These are phyloP conservation scores for Choreutis nemorana DNA, from an alignment of 2,888 invertebrate genomes.

Conservation along the genomic window DNA sequence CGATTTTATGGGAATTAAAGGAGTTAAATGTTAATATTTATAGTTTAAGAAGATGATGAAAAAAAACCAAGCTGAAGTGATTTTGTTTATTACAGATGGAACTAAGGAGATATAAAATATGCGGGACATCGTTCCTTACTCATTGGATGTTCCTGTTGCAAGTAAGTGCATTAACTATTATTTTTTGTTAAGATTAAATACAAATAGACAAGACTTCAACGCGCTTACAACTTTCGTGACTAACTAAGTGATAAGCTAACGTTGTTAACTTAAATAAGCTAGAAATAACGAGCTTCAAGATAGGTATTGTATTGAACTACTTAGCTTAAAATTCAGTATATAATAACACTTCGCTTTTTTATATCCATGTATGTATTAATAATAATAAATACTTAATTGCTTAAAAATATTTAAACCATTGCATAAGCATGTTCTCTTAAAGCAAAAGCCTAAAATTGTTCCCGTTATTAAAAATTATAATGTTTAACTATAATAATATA, in stretches of 20 bases:
- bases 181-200: neutral
- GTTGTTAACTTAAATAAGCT: neutral
- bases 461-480: too few relatives aligned
- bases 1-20: too few relatives aligned
- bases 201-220: neutral
- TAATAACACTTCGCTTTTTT: too few relatives aligned
- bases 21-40: too few relatives aligned
- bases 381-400: too few relatives aligned
- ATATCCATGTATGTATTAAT: too few relatives aligned
- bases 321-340: neutral
- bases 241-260: neutral
- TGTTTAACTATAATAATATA: neutral
- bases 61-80: constrained; percentile 6
- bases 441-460: too few relatives aligned
- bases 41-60: too few relatives aligned
- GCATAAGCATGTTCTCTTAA: too few relatives aligned
- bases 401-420: too few relatives aligned
- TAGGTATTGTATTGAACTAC: neutral
- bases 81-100: constrained; percentile 45
- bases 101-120: constrained; percentile 29
- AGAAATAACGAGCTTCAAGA: neutral
- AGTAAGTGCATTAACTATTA: constrained; percentile 40
- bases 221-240: neutral
- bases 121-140: constrained; percentile 43
- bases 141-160: constrained; percentile 59